These are phyloP conservation scores for Bergia puertoricense DNA, from an alignment of 92 coral and sea anemone genomes.

Conservation along the genomic window DNA sequence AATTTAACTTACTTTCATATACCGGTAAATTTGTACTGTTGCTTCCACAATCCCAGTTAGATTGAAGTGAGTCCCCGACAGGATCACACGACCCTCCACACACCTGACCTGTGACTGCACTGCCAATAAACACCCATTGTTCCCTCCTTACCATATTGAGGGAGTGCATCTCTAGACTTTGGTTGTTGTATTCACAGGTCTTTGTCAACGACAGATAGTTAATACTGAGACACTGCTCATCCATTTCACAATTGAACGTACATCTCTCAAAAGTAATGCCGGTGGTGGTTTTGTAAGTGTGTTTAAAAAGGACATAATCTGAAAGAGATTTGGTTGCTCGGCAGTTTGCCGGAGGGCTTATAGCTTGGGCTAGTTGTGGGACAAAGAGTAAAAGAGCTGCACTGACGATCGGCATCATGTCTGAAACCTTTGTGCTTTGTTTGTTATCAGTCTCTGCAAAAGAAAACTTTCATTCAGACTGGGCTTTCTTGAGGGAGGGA, in stretches of 20 bases:
- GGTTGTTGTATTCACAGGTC: conserved; percentile 70
- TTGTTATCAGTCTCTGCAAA: not conserved
- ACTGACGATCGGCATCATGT: not conserved
- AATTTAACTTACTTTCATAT: not conserved
- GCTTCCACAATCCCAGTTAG: conserved; percentile 57
- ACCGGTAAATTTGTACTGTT: not conserved
- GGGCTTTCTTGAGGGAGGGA: too few relatives aligned
- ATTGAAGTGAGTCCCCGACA: conserved; percentile 49
- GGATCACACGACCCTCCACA: conserved; percentile 62
- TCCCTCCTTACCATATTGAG: conserved; percentile 48
- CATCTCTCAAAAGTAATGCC: conserved; percentile 62
- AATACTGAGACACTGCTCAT: conserved; percentile 60
- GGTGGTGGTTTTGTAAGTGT: conserved; percentile 40
- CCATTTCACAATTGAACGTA: conserved; percentile 59
- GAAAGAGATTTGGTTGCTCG: conserved; percentile 43
- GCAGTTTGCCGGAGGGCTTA: conserved; percentile 19
- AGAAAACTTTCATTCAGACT: too few relatives aligned
- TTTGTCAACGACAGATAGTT: conserved; percentile 51
- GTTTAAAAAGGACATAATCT: conserved; percentile 61
- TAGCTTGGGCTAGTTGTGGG: not conserved
- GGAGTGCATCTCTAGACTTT: conserved; percentile 53
- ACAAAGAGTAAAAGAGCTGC: not conserved
- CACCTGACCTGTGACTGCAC: conserved; percentile 59
- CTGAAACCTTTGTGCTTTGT: not conserved
- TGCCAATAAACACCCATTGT: conserved; percentile 60